Evolutionary conservation across 30 jellyfish, hydroid and myxozoan genomes (phyloP).

Genomic region (Aurelia aurita complex sp. Pacific): DNA sequence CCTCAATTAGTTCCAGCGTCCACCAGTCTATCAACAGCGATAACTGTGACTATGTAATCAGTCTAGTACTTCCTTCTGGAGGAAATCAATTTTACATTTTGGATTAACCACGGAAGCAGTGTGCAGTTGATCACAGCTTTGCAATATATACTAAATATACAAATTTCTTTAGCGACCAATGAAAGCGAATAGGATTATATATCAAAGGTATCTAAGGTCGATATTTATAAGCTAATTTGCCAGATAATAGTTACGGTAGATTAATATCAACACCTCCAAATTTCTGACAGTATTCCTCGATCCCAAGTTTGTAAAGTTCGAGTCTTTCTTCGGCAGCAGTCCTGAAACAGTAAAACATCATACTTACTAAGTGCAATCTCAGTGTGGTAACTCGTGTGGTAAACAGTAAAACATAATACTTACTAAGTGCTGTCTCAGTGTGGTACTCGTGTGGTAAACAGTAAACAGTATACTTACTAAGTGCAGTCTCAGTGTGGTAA

Average conservation of each 20-base stretch:
- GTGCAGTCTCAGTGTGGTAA: not conserved
- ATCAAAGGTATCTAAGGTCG: not conserved
- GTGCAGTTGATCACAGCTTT: not conserved
- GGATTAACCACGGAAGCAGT: too few species aligned
- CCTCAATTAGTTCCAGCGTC: too few species aligned
- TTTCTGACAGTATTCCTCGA: conserved; percentile 87
- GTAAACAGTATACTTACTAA: not conserved
- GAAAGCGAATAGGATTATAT: not conserved
- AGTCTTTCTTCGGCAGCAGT: conserved; percentile 81
- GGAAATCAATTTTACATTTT: too few species aligned
- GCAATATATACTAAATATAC: not conserved
- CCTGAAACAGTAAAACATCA: conserved; percentile 27
- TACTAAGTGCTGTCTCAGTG: too few species aligned
- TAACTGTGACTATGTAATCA: too few species aligned
- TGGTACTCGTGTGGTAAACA: too few species aligned
- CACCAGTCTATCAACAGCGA: too few species aligned
- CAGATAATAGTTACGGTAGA: conserved; percentile 15
- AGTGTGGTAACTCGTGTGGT: too few species aligned
- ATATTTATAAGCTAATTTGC: not conserved
- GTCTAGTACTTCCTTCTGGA: too few species aligned
- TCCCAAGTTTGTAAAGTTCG: conserved; percentile 79
- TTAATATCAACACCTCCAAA: conserved; percentile 72
- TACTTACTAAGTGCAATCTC: not conserved
- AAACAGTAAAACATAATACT: too few species aligned
- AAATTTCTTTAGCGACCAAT: conserved; percentile 8